Evolutionary conservation across 2,888 invertebrate genomes (phyloP).

Genomic region (Xestia rhomboidea): DNA sequence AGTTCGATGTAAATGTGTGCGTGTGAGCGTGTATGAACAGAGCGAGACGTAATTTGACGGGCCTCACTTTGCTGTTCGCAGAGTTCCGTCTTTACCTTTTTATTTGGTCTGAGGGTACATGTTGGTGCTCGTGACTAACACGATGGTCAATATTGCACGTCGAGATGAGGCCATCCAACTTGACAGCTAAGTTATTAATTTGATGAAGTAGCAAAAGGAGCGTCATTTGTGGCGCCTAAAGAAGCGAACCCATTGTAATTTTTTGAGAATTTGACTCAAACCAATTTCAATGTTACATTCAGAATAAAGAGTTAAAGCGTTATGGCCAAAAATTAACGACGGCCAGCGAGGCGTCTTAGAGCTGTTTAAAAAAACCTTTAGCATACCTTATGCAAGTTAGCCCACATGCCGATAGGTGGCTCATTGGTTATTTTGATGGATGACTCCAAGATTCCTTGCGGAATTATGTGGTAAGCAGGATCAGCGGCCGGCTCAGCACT

Average conservation of each 20-base stretch:
- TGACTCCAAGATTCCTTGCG: constrained; percentile 97
- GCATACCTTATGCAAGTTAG: constrained; percentile 95
- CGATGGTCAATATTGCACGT: too few relatives aligned
- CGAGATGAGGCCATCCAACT: too few relatives aligned
- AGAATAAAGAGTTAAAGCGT: background rate
- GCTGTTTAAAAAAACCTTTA: background rate
- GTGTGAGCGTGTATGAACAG: too few relatives aligned
- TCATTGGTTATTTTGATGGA: constrained; percentile 99
- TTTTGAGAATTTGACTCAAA: background rate
- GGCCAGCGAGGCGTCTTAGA: background rate
- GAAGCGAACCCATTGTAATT: too few relatives aligned
- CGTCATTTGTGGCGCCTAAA: background rate
- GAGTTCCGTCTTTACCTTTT: too few relatives aligned
- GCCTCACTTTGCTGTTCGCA: too few relatives aligned
- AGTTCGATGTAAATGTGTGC: too few relatives aligned
- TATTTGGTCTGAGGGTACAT: too few relatives aligned
- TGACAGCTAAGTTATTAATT: background rate
- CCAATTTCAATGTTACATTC: background rate
- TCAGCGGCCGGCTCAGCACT: constrained; percentile 96
- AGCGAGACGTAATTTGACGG: too few relatives aligned
- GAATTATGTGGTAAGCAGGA: constrained; percentile 92
- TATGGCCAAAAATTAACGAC: background rate
- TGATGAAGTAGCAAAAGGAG: background rate
- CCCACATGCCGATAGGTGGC: constrained; percentile 98
- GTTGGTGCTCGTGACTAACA: too few relatives aligned